These are phyloP conservation scores for Drosophila athabasca DNA, from an alignment of 1,140 invertebrate genomes.

Conservation along the genomic window DNA sequence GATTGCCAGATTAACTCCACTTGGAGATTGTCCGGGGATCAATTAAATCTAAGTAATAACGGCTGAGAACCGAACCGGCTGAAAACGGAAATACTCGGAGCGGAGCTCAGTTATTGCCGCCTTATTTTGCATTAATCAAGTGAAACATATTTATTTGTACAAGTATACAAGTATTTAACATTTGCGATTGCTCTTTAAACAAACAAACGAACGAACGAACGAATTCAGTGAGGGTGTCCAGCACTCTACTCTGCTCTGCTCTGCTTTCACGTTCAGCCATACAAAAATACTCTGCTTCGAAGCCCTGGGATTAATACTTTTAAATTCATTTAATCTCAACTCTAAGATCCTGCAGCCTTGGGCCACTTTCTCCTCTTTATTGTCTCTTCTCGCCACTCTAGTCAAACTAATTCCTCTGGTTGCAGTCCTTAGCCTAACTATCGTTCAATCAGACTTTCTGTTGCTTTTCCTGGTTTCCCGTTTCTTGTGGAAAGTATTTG, in stretches of 20 bases:
- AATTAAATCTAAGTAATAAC: slow-evolving; percentile 60
- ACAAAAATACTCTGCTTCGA: slow-evolving; percentile 29
- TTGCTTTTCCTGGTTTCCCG: slow-evolving; percentile 48
- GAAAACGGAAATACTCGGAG: slow-evolving; percentile 60
- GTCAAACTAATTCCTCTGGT: slow-evolving; percentile 33
- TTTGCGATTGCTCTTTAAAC: slow-evolving; percentile 8
- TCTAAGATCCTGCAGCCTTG: slow-evolving; percentile 20
- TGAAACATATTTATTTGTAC: slow-evolving; percentile 37
- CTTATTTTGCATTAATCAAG: slow-evolving; percentile 40
- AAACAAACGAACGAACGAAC: not conserved
- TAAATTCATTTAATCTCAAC: slow-evolving; percentile 56
- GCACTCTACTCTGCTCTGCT: slow-evolving; percentile 51
- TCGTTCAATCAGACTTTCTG: slow-evolving; percentile 62
- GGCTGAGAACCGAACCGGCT: slow-evolving; percentile 41
- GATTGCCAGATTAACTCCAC: slow-evolving; percentile 60
- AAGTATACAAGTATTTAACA: slow-evolving; percentile 26
- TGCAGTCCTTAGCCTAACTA: slow-evolving; percentile 25
- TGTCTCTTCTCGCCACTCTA: slow-evolving; percentile 3
- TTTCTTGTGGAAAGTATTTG: slow-evolving; percentile 32
- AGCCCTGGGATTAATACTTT: slow-evolving; percentile 10
- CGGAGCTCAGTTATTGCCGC: slow-evolving; percentile 6
- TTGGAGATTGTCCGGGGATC: slow-evolving; percentile 45
- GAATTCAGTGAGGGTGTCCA: slow-evolving; percentile 49
- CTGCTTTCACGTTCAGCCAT: not conserved
- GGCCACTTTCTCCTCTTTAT: not conserved